Conservation (phyloP, 1,140 invertebrate species). For the Zaprionus tsacasi region DNA sequence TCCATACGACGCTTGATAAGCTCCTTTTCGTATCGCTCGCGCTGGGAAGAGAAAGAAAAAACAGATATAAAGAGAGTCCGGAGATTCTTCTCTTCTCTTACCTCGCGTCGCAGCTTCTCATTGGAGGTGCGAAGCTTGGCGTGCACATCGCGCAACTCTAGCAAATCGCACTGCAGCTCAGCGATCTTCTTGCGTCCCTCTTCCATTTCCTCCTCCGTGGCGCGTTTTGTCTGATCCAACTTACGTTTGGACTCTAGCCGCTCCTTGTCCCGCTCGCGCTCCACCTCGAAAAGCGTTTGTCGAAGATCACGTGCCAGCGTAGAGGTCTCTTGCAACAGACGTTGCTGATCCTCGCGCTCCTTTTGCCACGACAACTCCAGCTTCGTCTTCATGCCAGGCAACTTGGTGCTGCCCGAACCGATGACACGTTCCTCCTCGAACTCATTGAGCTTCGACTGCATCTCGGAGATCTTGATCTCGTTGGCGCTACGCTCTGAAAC, state of each 20-base stretch:
- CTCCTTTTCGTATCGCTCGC: constrained; percentile 93
- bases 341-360: constrained; percentile 95
- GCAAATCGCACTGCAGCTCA: constrained; percentile 93
- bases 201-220: constrained; percentile 94
- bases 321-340: constrained; percentile 95
- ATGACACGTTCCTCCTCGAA: constrained; percentile 93
- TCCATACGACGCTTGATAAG: constrained; percentile 88
- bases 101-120: constrained; percentile 93
- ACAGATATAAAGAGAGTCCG: background rate
- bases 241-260: constrained; percentile 93
- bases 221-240: constrained; percentile 92
- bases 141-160: constrained; percentile 95
- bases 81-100: constrained; percentile 11
- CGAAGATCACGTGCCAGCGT: constrained; percentile 94
- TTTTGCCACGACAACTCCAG: constrained; percentile 98
- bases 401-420: constrained; percentile 91
- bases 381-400: constrained; percentile 93
- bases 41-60: constrained; percentile 69
- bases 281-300: constrained; percentile 94
- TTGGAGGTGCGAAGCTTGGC: constrained; percentile 96
- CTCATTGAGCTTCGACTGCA: constrained; percentile 96
- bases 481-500: constrained; percentile 94
- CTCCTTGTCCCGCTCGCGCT: constrained; percentile 95
- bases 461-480: constrained; percentile 94
- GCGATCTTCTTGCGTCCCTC: constrained; percentile 93